A percentile compares a stretch with the other conserved stretches of the same genome.
These are phyloP conservation scores for Agonopterix heracliana DNA, from an alignment of 2,888 invertebrate species.

Conservation along the genomic window DNA sequence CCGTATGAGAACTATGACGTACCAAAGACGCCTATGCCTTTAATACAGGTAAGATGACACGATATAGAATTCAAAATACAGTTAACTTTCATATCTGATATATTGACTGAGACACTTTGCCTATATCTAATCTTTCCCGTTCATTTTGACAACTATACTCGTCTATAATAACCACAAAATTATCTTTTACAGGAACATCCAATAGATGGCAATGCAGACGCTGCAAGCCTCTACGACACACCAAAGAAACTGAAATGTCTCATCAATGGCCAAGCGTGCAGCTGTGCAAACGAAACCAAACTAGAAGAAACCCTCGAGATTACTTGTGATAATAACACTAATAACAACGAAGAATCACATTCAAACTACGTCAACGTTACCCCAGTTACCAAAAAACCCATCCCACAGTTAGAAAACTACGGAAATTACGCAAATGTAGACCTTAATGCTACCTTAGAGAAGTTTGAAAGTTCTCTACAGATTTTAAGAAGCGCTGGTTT, in stretches of 20 bases:
- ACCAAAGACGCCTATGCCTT: conserved; percentile 80
- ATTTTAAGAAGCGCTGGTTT: conserved; percentile 78
- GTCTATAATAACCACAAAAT: neutral
- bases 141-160: neutral
- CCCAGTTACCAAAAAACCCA: conserved; percentile 44
- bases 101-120: too few species aligned
- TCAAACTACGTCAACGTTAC: conserved; percentile 73
- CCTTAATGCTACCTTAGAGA: conserved; percentile 83
- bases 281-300: conserved; percentile 77
- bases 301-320: conserved; percentile 45
- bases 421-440: conserved; percentile 85
- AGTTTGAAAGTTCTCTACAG: conserved; percentile 87
- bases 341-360: conserved; percentile 42
- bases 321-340: conserved; percentile 31
- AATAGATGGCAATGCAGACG: conserved; percentile 40
- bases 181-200: conserved; percentile 61
- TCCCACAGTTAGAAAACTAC: conserved; percentile 46
- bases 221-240: conserved; percentile 81
- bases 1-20: conserved; percentile 89
- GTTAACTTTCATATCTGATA: too few species aligned
- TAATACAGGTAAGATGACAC: conserved; percentile 55
- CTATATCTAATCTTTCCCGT: too few species aligned
- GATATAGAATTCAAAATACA: neutral
- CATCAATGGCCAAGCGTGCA: conserved; percentile 73
- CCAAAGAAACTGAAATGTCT: conserved; percentile 85